Base-by-base conservation (phyloP, 2,113 vertebrate genomes). In the Emydura subglobosa region DNA sequence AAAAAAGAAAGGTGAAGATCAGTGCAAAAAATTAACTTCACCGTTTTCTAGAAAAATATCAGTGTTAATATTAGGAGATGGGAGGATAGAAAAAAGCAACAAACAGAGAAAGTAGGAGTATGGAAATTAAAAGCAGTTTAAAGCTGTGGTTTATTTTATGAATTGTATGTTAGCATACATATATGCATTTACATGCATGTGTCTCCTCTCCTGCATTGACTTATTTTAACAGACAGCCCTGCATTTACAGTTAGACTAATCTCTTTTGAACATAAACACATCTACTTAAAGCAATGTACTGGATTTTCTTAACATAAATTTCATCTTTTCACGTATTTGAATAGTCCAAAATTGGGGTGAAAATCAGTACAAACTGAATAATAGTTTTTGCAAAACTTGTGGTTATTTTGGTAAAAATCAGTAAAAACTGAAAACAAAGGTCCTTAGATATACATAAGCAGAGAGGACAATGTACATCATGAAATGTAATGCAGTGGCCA, bases 391-490 rank as follows among this genome's bases (percentile, higher is more conserved):
- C 39, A 10, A 39, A 72, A 72, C 9, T 9, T 39, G 19, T n/a
- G n/a, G 19, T 11, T n/a, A 39, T 22, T 72, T 72, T n/a, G 39
- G 65, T 72, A 57, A 57, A 57, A 57, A 57, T 10, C 24, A 10
- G 22, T 55, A 68, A 68, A 68, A 39, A 39, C n/a, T 68, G 65
- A 72, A 72, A 39, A 68, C 65, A 68, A 68, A n/a, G 34, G 16
- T 19, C 10, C 34, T 54, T 57, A 47, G 83, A 94, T 50, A 61
- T 61, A 87, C 89, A 89, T 22, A 2, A 10, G 92, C 85, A 34
- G 9, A 31, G 93, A 94, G 94, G 86, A 85, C 47, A 72, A 29
- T 24, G 85, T 91, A 47, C 93, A 89, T 61, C 92, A 89, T 88
- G 27, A 94, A 91, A 86, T 90, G 29, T 49, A 86, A 65, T 22